These are phyloP conservation scores for Heteromyza rotundicornis DNA, from an alignment of 2,888 invertebrate genomes.

Conservation along the genomic window DNA sequence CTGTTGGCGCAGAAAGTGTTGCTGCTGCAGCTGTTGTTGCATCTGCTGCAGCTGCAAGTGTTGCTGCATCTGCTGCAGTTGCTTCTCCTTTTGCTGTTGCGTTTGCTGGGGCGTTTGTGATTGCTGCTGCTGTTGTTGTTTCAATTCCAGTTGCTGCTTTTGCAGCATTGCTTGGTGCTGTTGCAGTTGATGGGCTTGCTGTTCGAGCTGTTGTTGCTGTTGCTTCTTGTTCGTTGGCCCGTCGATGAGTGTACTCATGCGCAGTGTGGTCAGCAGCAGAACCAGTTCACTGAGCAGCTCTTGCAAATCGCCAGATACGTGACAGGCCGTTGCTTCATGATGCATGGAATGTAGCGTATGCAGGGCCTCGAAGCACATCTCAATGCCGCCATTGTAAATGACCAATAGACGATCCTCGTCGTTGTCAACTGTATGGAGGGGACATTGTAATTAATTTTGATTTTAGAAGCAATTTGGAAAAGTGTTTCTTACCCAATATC, in stretches of 20 bases:
- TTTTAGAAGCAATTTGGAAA: not conserved
- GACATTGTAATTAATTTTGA: not conserved
- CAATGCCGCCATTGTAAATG: constrained; percentile 88
- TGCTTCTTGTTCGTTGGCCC: constrained; percentile 58
- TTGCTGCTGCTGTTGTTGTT: constrained; percentile 42
- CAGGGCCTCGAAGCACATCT: constrained; percentile 74
- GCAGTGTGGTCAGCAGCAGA: constrained; percentile 74
- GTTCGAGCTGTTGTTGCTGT: constrained; percentile 47
- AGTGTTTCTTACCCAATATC: constrained; percentile 68
- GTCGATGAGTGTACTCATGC: constrained; percentile 66
- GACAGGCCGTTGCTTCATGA: constrained; percentile 90
- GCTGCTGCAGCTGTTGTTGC: constrained; percentile 51
- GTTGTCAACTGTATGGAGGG: constrained; percentile 85
- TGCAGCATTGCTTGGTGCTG: constrained; percentile 34
- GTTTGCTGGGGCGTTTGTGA: constrained; percentile 46
- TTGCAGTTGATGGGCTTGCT: constrained; percentile 38
- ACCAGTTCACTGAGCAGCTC: constrained; percentile 82
- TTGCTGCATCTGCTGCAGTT: constrained; percentile 53
- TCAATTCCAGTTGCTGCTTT: constrained; percentile 37
- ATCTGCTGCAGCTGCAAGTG: constrained; percentile 49
- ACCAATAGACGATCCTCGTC: constrained; percentile 89
- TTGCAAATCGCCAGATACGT: constrained; percentile 82
- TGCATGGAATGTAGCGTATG: constrained; percentile 92
- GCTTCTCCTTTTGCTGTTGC: constrained; percentile 47
- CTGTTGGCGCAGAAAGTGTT: constrained; percentile 52